Evolutionary conservation across 2,888 invertebrate species (phyloP), one percentile per base, ranked within the genome.

Genomic region (Leucania comma): DNA sequence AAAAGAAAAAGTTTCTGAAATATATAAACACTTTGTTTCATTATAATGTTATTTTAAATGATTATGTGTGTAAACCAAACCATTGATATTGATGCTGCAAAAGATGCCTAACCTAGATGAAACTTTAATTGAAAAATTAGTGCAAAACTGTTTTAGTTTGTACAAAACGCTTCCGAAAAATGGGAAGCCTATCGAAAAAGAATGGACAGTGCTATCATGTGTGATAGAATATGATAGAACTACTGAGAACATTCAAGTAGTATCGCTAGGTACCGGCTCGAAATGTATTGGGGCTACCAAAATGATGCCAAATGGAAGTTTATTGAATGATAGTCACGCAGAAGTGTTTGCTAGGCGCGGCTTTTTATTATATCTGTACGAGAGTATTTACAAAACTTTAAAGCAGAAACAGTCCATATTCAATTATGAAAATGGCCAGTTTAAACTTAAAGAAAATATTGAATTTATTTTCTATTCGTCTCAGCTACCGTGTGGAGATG

Each of bases 401-500:
- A 86, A 90, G 12, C 89, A 86, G 24, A 84, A 90, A 71, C 51
- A 82, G 22, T 93, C 95, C 29, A 91, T 96, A 86, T 94, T 95
- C 82, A 70, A 51, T 38, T 61, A 86, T 53, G 86, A 88, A 51
- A 79, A 89, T 2, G 78, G 84, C n/a, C 91, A 90, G 72, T 97
- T 97, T 85, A 86, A 87, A 67, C 75, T 98, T 1, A 96, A 96
- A 84, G 86, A 96, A 5, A 94, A 95, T 51, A 90, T 98, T 35
- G 95, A 96, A 38, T 98, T 98, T 92, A 98, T 98, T 90, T 98
- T 99, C 88, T 98, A 98, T 87, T 97, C 98, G 42, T 98, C 98
- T 62, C 98, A 98, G 90, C 96, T 98, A 51, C 99, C 99, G 24
- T 99, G 99, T 94, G 99, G 99, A 0, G 99, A 99, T 96, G 98